Evolutionary conservation across 2,113 vertebrate species (phyloP).

Genomic region (Neogale vison): DNA sequence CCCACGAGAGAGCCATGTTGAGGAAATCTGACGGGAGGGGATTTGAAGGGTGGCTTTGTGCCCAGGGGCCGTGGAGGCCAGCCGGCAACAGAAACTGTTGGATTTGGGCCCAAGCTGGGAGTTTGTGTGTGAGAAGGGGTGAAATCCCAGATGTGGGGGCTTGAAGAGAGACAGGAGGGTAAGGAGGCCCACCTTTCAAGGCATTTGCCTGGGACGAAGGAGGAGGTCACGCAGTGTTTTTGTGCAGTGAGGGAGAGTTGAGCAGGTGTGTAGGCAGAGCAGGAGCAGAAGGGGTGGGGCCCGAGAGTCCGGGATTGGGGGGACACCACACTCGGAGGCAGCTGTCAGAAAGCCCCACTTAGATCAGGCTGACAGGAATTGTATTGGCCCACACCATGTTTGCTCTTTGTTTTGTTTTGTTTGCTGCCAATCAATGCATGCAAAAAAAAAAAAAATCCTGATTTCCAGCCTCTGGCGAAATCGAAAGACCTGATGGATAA

Average conservation of each 20-base stretch:
- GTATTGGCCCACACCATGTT: constrained; percentile 34
- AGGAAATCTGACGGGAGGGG: neutral
- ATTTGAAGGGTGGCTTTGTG: neutral
- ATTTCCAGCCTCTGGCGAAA: constrained; percentile 39
- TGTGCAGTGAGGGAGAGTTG: neutral
- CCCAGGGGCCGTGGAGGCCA: neutral
- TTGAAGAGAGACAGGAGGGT: neutral
- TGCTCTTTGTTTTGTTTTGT: constrained; percentile 11
- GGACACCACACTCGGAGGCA: neutral
- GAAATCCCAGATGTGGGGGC: neutral
- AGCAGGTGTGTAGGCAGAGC: neutral
- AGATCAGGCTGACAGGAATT: neutral
- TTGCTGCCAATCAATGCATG: neutral
- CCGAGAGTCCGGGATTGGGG: neutral
- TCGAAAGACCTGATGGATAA: neutral
- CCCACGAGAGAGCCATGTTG: neutral
- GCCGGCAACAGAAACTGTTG: neutral
- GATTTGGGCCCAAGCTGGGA: neutral
- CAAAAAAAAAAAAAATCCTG: neutral
- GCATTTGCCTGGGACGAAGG: neutral
- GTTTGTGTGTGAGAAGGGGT: neutral
- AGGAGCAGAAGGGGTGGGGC: neutral
- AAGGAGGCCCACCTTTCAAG: neutral
- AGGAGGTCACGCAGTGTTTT: neutral
- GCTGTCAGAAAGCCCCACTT: neutral